Evolutionary conservation across 2,797 vertebrate species (phyloP).

Genomic region (Tapera naevia): DNA sequence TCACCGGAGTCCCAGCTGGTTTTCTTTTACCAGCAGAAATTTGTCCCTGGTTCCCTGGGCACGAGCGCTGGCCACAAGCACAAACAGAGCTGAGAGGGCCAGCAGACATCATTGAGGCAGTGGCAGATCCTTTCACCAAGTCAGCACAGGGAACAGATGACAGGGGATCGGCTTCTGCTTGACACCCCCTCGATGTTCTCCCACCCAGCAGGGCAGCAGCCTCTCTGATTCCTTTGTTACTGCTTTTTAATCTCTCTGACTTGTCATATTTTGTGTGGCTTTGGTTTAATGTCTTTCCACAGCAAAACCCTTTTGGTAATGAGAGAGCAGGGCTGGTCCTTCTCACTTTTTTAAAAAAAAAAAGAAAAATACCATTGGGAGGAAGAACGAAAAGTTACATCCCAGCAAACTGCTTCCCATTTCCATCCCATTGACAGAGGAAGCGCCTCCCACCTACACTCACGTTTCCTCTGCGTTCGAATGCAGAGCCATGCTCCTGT

Average conservation of each 20-base stretch:
- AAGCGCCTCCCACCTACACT: slow-evolving; percentile 57
- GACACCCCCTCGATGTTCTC: neutral
- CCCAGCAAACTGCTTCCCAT: slow-evolving; percentile 50
- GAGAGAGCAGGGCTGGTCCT: slow-evolving; percentile 49
- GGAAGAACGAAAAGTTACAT: slow-evolving; percentile 23
- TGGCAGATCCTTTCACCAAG: neutral
- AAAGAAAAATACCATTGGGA: neutral
- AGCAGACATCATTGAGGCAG: neutral
- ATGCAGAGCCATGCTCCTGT: slow-evolving; percentile 63
- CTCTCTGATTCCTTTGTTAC: neutral
- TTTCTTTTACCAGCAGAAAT: neutral
- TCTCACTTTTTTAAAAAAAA: neutral
- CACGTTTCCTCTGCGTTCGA: slow-evolving; percentile 23
- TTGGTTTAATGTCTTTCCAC: slow-evolving; percentile 54
- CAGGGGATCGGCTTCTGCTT: neutral
- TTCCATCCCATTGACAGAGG: slow-evolving; percentile 56
- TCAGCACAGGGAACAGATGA: neutral
- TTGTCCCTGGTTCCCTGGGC: neutral
- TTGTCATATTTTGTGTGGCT: slow-evolving; percentile 12
- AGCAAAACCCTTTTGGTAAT: slow-evolving; percentile 43
- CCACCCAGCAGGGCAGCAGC: neutral
- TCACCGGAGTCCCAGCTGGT: neutral
- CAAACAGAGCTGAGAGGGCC: neutral
- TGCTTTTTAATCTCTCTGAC: neutral
- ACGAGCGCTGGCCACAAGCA: neutral